phyloP scores from a whole-genome alignment of 1,140 invertebrate species.

The Samia ricini region DNA sequence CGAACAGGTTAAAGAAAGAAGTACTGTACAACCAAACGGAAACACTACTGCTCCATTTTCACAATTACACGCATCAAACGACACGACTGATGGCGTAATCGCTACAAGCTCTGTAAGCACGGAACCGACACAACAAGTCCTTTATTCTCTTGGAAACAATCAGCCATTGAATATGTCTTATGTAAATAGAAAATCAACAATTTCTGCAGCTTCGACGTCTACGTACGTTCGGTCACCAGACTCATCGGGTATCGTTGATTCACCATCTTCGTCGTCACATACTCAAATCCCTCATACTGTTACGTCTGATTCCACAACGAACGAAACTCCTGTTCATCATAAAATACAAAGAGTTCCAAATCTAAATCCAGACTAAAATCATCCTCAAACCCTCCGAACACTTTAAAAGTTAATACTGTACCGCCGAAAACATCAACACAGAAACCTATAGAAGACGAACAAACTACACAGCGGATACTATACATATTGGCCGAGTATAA shows the following conservation, averaged over 20 bases:
- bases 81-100: constrained; percentile 42
- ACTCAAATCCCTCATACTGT: constrained; percentile 53
- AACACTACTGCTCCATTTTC: constrained; percentile 34
- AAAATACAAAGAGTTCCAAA: constrained; percentile 65
- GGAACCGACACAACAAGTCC: constrained; percentile 59
- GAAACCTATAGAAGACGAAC: constrained; percentile 89
- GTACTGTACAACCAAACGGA: constrained; percentile 75
- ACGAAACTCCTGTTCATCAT: constrained; percentile 46
- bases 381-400: constrained; percentile 76
- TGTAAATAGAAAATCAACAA: constrained; percentile 63
- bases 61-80: constrained; percentile 43
- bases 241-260: constrained; percentile 62
- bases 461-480: constrained; percentile 88
- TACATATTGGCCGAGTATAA: constrained; percentile 90
- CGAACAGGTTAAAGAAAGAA: constrained; percentile 88
- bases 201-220: constrained; percentile 48
- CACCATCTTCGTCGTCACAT: constrained; percentile 59
- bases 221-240: constrained; percentile 60
- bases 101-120: constrained; percentile 27
- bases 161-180: constrained; percentile 70
- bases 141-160: constrained; percentile 70
- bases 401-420: constrained; percentile 82
- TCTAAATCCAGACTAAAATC: constrained; percentile 78
- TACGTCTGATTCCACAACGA: constrained; percentile 74
- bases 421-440: constrained; percentile 83